phyloP scores from a whole-genome alignment of 2,797 vertebrate species.

The Oophaga sylvatica region DNA sequence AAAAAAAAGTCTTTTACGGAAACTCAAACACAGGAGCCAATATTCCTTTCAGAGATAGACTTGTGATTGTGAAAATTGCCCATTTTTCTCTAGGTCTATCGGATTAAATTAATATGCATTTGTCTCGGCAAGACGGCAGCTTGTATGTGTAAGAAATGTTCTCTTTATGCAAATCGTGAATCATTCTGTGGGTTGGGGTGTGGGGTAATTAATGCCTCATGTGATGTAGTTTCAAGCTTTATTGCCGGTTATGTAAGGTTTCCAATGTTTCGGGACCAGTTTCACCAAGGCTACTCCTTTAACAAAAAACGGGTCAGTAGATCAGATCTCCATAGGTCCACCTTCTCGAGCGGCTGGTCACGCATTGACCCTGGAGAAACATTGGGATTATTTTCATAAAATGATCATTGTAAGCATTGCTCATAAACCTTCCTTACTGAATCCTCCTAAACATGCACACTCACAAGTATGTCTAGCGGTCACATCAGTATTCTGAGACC shows the following conservation, averaged over 20 bases:
- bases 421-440: too few species aligned
- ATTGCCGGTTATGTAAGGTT: neutral
- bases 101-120: neutral
- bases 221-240: neutral
- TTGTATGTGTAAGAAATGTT: neutral
- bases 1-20: neutral
- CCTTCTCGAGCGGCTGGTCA: too few species aligned
- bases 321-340: too few species aligned
- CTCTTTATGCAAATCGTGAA: neutral
- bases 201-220: neutral
- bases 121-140: neutral
- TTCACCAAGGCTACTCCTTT: neutral
- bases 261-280: neutral
- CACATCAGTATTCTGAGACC: too few species aligned
- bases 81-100: neutral
- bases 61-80: neutral
- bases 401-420: too few species aligned
- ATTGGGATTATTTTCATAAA: too few species aligned
- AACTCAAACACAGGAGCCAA: slow-evolving; percentile 15
- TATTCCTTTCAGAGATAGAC: slow-evolving; percentile 15
- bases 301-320: neutral
- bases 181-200: neutral
- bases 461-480: too few species aligned
- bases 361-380: too few species aligned
- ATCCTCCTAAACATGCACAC: too few species aligned